Base-by-base conservation (phyloP, 2,888 invertebrate genomes). In the Achlya flavicornis region DNA sequence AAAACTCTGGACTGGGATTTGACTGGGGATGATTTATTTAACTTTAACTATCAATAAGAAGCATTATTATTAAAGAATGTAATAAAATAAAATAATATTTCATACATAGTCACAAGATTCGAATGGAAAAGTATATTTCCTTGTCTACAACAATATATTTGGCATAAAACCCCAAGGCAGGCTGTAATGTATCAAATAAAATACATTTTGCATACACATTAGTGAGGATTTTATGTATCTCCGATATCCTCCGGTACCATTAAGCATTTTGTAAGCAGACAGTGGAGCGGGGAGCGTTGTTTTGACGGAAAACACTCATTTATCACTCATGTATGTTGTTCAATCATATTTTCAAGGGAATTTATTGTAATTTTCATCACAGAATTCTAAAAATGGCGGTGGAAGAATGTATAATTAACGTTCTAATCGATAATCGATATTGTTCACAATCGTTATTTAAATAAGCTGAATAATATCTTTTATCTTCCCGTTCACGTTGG, bases 351-450 rank as follows among this genome's bases (percentile, higher is more conserved):
- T 71, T 71, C 64, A 63, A 26, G 64, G 67, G 68, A 72, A 73
- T 76, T 73, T 74, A 73, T 74, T 76, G 74, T 72, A 69, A 74
- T 71, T 72, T 71, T 70, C 72, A 71, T 66, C 43, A 68, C 66
- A 71, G 62, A 67, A 67, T 41, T 64, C 38, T 41, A 12, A 41
- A 12, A 41, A 12, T 41, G 41, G 4, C 41, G 41, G 67, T 7
- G 65, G 67, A 62, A 65, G 66, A 46, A 68, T 71, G 38, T 16
- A 59, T 14, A 38, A 12, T 16, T 19, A n/a, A 41, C 10, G 26
- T 38, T 16, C 8, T 33, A 14, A 38, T 38, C 58, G 58, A 33
- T 58, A 19, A 53, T 48, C 48, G 16, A 48, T 48, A 48, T 16
- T 53, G 10, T 53, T 46, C 46, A n/a, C 1, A 3, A 19, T 53